A percentile compares a stretch with the other conserved stretches of the same genome.
Conservation (phyloP, 2,113 vertebrate genomes). For the Cyanistes caeruleus region DNA sequence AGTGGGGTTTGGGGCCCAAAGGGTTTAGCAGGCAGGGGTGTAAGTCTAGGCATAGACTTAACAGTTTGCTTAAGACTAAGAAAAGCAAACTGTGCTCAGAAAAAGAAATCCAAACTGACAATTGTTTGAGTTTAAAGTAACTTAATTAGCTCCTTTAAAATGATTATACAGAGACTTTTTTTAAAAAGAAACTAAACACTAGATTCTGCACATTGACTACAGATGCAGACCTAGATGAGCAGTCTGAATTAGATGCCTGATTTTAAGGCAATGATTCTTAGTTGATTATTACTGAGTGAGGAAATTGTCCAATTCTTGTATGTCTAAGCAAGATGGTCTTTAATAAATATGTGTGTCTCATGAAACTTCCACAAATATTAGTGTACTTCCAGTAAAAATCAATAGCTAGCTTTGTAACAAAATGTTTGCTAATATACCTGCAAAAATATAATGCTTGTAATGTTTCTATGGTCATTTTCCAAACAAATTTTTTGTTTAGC, state of each 20-base stretch:
- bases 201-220: neutral
- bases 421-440: neutral
- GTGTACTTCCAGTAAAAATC: neutral
- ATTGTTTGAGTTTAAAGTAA: neutral
- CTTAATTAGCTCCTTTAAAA: neutral
- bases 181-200: accelerated
- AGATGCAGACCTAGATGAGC: neutral
- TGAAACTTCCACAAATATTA: neutral
- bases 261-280: neutral
- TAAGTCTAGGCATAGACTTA: neutral
- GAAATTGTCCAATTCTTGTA: neutral
- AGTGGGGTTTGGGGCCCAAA: neutral
- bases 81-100: neutral
- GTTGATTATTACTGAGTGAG: neutral
- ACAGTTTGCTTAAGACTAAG: neutral
- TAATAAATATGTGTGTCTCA: neutral
- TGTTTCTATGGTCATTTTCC: neutral
- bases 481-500: neutral
- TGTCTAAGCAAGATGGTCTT: neutral
- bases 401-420: neutral
- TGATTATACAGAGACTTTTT: accelerated
- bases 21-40: accelerated
- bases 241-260: neutral
- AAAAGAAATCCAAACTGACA: neutral
- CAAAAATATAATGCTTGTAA: neutral